A percentile compares a stretch with the other conserved stretches of the same genome.
phyloP scores from a whole-genome alignment of 2,113 vertebrate species.

The Corynorhinus townsendii region DNA sequence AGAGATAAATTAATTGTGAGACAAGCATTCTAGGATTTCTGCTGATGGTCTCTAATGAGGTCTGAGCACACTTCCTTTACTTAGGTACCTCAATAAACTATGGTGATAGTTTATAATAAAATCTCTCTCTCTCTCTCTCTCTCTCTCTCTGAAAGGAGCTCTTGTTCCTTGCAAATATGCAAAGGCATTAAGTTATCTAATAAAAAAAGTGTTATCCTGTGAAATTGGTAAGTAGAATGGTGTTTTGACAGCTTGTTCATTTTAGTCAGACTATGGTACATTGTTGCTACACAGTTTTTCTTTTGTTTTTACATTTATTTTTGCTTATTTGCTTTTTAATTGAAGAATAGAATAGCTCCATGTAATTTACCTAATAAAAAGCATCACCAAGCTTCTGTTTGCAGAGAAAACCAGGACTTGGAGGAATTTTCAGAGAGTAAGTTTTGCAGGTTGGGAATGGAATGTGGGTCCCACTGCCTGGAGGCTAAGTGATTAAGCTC shows the following conservation, averaged over 20 bases:
- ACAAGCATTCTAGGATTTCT: not conserved
- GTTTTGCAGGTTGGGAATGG: not conserved
- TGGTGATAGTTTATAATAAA: not conserved
- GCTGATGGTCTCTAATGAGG: not conserved
- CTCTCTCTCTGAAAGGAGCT: too few species aligned
- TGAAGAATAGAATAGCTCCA: not conserved
- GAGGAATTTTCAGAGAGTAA: not conserved
- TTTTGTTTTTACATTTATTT: not conserved
- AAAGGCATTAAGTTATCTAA: not conserved
- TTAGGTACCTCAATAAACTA: not conserved
- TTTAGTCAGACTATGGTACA: not conserved
- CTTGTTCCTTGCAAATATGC: not conserved
- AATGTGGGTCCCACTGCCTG: rapidly evolving
- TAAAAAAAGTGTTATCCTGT: not conserved
- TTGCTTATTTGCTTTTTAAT: not conserved
- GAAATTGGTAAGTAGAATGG: not conserved
- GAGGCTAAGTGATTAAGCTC: not conserved
- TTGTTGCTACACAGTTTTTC: not conserved
- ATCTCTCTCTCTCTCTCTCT: not conserved
- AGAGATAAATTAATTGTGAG: not conserved
- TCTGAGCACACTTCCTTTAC: not conserved
- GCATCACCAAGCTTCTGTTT: not conserved
- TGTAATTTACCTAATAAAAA: not conserved
- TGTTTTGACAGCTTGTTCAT: not conserved
- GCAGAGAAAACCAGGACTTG: not conserved